These are phyloP conservation scores for Cherax quadricarinatus DNA, from an alignment of 1,140 invertebrate genomes.

Conservation along the genomic window DNA sequence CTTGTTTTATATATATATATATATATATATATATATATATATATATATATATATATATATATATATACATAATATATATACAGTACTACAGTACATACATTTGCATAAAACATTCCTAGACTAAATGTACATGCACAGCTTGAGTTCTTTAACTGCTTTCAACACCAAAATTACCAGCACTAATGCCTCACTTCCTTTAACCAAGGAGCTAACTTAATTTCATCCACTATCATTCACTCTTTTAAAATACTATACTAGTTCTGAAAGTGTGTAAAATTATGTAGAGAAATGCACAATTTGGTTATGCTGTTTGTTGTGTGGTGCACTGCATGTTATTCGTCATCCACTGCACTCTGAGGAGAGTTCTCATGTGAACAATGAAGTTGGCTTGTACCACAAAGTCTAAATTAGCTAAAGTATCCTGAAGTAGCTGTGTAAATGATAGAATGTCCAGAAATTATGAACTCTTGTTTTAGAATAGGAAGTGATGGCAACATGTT, in stretches of 20 bases:
- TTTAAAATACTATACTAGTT: not conserved
- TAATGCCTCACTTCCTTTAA: not conserved
- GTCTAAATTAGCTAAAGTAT: not conserved
- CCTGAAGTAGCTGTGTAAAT: not conserved
- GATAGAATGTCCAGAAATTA: not conserved
- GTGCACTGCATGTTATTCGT: conserved; percentile 11
- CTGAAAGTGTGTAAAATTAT: not conserved
- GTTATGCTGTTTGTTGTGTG: conserved; percentile 27
- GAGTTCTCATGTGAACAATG: not conserved
- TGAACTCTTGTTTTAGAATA: conserved; percentile 1
- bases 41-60: too few species aligned
- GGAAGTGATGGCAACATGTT: not conserved
- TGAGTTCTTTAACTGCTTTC: not conserved
- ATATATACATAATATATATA: too few species aligned
- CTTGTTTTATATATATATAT: too few species aligned
- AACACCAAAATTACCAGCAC: not conserved
- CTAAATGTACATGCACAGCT: not conserved
- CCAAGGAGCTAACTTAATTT: not conserved
- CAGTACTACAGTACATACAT: too few species aligned
- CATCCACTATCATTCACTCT: not conserved
- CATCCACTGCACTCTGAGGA: not conserved
- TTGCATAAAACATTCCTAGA: too few species aligned
- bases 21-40: too few species aligned
- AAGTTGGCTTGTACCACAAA: not conserved
- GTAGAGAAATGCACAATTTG: not conserved